Evolutionary conservation across 2,888 invertebrate genomes (phyloP), one percentile per base, ranked within the genome.

Genomic region (Glaucopsyche alexis): DNA sequence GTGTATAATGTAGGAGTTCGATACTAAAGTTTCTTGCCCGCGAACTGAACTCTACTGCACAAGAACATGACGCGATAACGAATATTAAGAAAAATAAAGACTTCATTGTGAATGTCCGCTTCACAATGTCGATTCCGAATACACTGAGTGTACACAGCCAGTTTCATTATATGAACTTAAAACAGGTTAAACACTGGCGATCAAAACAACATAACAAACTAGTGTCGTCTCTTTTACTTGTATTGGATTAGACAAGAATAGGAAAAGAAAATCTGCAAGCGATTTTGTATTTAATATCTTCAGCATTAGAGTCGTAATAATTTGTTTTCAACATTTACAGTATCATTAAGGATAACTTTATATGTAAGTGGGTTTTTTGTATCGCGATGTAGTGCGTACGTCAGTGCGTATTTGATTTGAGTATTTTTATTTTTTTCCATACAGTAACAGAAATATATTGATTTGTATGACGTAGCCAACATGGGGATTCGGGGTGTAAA

Each of bases 21-120:
- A 92, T 83, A 75, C 92, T 92, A 75, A 92, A 92, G 75, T 91
- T 92, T 71, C 91, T 83, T 13, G 90, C 86, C 75, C 90, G 80
- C 29, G 86, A 88, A 81, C 85, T 87, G 76, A 91, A 92, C 11
- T 91, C 88, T 13, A 84, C 76, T 9, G 82, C 82, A 79, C 87
- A 85, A 74, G 84, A 83, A 81, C 87, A 87, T 75, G 82, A 76
- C 72, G 85, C 80, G 76, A 84, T 78, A 72, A 83, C 79, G 75
- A 86, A 80, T 52, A 89, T 78, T 71, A 87, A 76, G 52, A 87
- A 73, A 76, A 82, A 75, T 73, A 80, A 77, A 65, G 79, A 76
- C 79, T 82, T 84, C 90, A 91, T 89, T 77, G 81, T 84, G 82
- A 38, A 72, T 72, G 77, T 79, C 77, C 77, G 77, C 76, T 73